A percentile compares a stretch with the other conserved stretches of the same genome.
These are phyloP conservation scores for Bovichtus diacanthus DNA, from an alignment of 2,797 vertebrate species.

Conservation along the genomic window DNA sequence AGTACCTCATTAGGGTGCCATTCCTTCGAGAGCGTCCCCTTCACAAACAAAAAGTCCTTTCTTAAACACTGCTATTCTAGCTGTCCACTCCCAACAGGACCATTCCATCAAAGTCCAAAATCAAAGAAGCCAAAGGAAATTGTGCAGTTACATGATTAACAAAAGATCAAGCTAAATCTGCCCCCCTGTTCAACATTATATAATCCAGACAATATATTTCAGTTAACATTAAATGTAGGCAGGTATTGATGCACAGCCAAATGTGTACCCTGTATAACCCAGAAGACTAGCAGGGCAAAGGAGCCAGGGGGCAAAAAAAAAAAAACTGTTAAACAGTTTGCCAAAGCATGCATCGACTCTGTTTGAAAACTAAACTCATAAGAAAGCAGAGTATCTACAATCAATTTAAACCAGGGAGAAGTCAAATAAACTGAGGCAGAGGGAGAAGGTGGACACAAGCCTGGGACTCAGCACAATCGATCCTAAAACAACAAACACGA, in stretches of 20 bases:
- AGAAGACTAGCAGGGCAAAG: constrained; percentile 11
- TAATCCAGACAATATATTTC: constrained; percentile 23
- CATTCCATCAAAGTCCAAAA: constrained; percentile 46
- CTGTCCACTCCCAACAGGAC: constrained; percentile 26
- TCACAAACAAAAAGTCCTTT: constrained; percentile 78
- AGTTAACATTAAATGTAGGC: neutral
- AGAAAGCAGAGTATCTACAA: constrained; percentile 62
- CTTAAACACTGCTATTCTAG: constrained; percentile 44
- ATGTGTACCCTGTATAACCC: neutral
- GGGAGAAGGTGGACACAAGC: constrained; percentile 39
- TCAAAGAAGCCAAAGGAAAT: constrained; percentile 42
- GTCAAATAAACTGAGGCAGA: constrained; percentile 72
- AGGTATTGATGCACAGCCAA: constrained; percentile 1
- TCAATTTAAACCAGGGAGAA: constrained; percentile 66
- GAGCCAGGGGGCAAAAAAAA: constrained; percentile 15
- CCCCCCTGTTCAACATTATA: constrained; percentile 8
- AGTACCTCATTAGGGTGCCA: constrained; percentile 85
- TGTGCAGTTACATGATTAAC: constrained; percentile 38
- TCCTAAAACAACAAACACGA: constrained; percentile 72
- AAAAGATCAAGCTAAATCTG: constrained; percentile 34
- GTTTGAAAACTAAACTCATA: constrained; percentile 69
- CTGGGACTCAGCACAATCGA: constrained; percentile 47
- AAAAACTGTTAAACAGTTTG: constrained; percentile 34
- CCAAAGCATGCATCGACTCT: constrained; percentile 28
- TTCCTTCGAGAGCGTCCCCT: constrained; percentile 74